Base-by-base conservation (phyloP, 2,888 invertebrate species). In the Synanthedon vespiformis region DNA sequence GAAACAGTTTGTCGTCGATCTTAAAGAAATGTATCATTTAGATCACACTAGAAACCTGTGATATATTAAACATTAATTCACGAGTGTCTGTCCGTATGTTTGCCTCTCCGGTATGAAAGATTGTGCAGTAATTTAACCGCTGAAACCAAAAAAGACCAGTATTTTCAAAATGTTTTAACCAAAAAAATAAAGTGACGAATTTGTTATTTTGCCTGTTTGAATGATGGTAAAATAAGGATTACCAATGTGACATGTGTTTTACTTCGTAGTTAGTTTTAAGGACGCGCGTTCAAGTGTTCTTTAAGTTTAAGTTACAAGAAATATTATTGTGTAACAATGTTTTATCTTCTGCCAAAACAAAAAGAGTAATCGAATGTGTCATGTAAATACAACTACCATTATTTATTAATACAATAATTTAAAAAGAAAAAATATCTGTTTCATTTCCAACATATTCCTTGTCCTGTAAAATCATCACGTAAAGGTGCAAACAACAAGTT, bases 321-420 rank as follows among this genome's bases (percentile, higher is more conserved):
- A 70, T 68, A 34, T 64, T 76, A 72, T 78, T 80, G 78, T 80
- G 74, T 80, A 82, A 85, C 79, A 77, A 83, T 87, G 82, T 80
- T 77, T 86, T 77, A 83, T 85, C 77, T 85, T 87, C 82, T 87
- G 87, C 87, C 87, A 87, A 87, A 87, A 86, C 85, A 85, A 87
- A 34, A 80, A 84, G 81, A 86, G 73, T 78, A 80, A 80, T 80
- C 80, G 72, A 80, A 82, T 84, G 87, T 87, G 87, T 87, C 87
- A 86, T 87, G 87, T 87, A 87, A 86, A 87, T 87, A 87, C 79
- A 87, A 83, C 87, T 87, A 87, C 87, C 87, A 87, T 86, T 87
- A 87, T 87, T 87, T 87, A 87, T 87, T 87, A 87, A 87, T 87
- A 87, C 85, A 86, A 86, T 87, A 85, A 86, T 85, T 87, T 83